A percentile compares a stretch with the other conserved stretches of the same genome.
Conservation (phyloP, 2,888 invertebrate species). For the Rotaria macrura region DNA sequence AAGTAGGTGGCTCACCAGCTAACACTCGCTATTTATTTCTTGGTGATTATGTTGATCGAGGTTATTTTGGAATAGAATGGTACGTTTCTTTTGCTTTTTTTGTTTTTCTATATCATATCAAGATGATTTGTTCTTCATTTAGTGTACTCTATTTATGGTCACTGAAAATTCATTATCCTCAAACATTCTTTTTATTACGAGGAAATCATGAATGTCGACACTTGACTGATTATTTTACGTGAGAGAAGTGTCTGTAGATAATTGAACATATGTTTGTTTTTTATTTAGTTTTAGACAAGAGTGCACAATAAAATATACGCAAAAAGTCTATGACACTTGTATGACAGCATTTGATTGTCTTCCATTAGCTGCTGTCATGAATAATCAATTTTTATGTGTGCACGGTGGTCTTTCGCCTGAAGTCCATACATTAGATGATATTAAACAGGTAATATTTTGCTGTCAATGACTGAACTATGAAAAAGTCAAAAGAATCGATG, state of each 20-base stretch:
- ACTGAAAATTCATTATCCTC: conserved; percentile 15
- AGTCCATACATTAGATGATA: conserved; percentile 54
- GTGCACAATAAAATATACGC: neutral
- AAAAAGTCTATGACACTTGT: conserved; percentile 46
- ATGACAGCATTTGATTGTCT: conserved; percentile 21
- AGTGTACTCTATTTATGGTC: conserved; percentile 22
- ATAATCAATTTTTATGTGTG: conserved; percentile 5
- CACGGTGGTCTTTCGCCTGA: conserved; percentile 52
- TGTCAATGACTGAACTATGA: no score
- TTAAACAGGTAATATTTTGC: neutral
- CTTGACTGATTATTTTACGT: conserved; percentile 47
- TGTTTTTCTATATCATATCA: neutral
- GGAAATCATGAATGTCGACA: conserved; percentile 22
- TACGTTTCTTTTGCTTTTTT: neutral
- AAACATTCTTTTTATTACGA: neutral
- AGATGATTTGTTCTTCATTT: conserved; percentile 35
- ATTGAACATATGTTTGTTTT: neutral
- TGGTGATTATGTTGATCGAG: conserved; percentile 29
- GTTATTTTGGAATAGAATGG: conserved; percentile 15
- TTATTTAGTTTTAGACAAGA: neutral
- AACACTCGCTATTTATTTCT: conserved; percentile 23
- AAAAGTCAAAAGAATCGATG: no score
- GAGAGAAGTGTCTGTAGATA: conserved; percentile 63
- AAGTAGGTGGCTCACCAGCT: conserved; percentile 14
- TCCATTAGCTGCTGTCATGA: conserved; percentile 16